Percentiles rank a stretch among this genome's conserved stretches.
Evolutionary conservation across 1,140 invertebrate genomes (phyloP).

Genomic region (Hermetia illucens): DNA sequence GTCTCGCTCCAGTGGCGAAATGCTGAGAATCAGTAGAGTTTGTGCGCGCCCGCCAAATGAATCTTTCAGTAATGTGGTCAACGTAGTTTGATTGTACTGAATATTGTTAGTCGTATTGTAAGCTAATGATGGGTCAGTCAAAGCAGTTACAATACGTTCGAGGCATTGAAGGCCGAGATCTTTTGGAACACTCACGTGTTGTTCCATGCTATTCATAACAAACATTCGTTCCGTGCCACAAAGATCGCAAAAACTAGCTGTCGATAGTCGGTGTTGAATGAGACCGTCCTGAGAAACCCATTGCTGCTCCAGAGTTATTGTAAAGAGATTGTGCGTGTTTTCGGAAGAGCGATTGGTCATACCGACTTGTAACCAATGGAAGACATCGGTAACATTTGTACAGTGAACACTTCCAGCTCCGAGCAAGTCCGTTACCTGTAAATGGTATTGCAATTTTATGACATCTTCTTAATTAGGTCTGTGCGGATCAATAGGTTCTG

Average conservation of each 20-base stretch:
- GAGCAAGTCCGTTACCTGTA: slow-evolving; percentile 35
- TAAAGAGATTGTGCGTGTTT: slow-evolving; percentile 43
- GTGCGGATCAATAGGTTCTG: too few relatives aligned
- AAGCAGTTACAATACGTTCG: slow-evolving; percentile 42
- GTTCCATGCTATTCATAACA: slow-evolving; percentile 24
- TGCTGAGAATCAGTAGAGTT: slow-evolving; percentile 47
- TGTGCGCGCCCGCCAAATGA: slow-evolving; percentile 54
- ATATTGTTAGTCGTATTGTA: slow-evolving; percentile 34
- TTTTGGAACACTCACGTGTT: slow-evolving; percentile 30
- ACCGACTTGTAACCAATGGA: slow-evolving; percentile 37
- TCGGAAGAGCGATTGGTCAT: slow-evolving; percentile 23
- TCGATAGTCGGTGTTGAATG: slow-evolving; percentile 41
- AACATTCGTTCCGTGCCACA: slow-evolving; percentile 41
- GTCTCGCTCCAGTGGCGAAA: slow-evolving; percentile 44
- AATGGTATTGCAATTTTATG: background rate
- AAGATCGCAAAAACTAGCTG: slow-evolving; percentile 53
- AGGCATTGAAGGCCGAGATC: slow-evolving; percentile 40
- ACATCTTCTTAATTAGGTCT: too few relatives aligned
- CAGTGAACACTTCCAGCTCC: slow-evolving; percentile 39
- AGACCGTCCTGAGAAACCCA: slow-evolving; percentile 37
- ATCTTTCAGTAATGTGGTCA: slow-evolving; percentile 49
- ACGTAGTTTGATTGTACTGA: slow-evolving; percentile 43
- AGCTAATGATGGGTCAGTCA: slow-evolving; percentile 39
- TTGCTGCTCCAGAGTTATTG: slow-evolving; percentile 51
- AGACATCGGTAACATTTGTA: slow-evolving; percentile 36